Conservation (phyloP, 2,113 vertebrate species). For the Tychaedon coryphoeus region DNA sequence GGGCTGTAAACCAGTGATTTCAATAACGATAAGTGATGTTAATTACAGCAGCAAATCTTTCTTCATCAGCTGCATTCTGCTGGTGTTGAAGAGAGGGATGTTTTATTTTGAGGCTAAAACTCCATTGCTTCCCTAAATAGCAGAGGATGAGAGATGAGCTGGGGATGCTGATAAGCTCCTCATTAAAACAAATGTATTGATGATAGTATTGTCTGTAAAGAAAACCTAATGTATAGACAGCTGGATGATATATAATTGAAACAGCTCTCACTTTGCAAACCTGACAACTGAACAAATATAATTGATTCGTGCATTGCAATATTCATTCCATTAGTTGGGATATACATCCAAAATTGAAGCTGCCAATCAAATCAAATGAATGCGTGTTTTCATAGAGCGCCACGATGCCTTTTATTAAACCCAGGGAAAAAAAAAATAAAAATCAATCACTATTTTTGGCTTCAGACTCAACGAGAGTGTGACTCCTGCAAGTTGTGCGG, state of each 20-base stretch:
- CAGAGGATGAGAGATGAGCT: background rate
- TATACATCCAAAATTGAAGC: constrained; percentile 60
- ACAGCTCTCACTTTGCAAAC: constrained; percentile 51
- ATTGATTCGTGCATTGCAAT: constrained; percentile 61
- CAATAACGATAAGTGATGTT: background rate
- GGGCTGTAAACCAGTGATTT: background rate
- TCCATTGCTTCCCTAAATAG: background rate
- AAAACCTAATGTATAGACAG: background rate
- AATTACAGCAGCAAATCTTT: background rate
- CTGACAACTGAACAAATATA: constrained; percentile 62
- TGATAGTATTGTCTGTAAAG: background rate
- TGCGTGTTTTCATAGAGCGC: constrained; percentile 27
- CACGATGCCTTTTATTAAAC: constrained; percentile 59
- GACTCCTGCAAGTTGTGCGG: background rate
- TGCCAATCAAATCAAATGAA: constrained; percentile 71
- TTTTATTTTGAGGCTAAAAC: background rate
- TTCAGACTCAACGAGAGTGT: background rate
- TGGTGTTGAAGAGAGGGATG: background rate
- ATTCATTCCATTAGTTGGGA: constrained; percentile 63
- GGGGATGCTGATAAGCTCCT: background rate
- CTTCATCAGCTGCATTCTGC: background rate
- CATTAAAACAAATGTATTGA: constrained; percentile 34
- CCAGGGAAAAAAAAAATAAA: background rate
- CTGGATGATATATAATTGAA: constrained; percentile 47
- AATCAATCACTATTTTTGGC: constrained; percentile 48